Evolutionary conservation across 2,888 invertebrate genomes (phyloP), one percentile per base, ranked within the genome.

Genomic region (Zootermopsis nevadensis): DNA sequence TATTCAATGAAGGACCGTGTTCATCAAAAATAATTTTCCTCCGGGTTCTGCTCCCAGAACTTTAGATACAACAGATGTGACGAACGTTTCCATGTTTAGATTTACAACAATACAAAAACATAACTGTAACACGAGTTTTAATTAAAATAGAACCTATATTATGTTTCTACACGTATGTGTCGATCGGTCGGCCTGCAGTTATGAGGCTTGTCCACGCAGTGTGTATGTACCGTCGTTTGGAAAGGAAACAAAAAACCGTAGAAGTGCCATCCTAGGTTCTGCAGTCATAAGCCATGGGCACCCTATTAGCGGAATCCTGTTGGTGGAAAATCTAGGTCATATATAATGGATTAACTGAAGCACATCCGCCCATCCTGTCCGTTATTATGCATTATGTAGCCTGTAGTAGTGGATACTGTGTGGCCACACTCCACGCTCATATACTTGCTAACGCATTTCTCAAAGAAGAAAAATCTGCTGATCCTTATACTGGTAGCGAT

Each of bases 261-360:
- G 69, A 12, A 19, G 22, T 33, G 33, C 19, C 69, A 33, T 69
- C 69, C 33, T 69, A 33, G 33, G 33, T 22, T 33, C 69, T 33
- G 19, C 33, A 31, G 33, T 69, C 31, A 69, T 69, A 69, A 33
- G 33, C 69, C 33, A 30, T 69, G 33, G 69, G 7, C 33, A 69
- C 1, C 27, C 33, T 69, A 69, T 69, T 69, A 69, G 69, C 2
- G 69, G 76, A 72, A 35, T 33, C 72, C 35, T 27, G 15, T n/a
- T 38, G 35, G 19, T 77, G 77, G 55, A 77, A 77, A 31, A 77
- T 77, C 77, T n/a, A 55, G 77, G 77, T 77, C 77, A 77, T 77
- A 55, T 77, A 77, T 77, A 77, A 77, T 77, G 77, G 77, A 77
- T 77, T 53, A 77, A 77, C 27, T 30, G 19, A n/a, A 76, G 42